phyloP scores from a whole-genome alignment of 2,797 vertebrate genomes.

The Chloroceryle inda region DNA sequence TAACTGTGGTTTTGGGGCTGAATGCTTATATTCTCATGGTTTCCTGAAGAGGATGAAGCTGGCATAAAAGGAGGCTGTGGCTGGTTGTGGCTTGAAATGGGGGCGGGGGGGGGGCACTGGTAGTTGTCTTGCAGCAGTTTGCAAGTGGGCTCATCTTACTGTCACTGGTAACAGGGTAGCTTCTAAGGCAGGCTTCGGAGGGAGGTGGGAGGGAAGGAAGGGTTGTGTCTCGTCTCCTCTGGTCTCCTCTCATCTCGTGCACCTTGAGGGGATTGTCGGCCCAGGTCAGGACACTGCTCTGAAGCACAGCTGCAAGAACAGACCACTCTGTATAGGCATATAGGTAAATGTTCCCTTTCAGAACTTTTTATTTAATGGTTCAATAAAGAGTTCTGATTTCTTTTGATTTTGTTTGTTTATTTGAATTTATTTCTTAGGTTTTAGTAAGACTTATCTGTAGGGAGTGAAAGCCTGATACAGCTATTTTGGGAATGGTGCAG shows the following conservation, averaged over 20 bases:
- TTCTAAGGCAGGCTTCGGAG: rapidly evolving
- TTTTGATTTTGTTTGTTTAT: background rate
- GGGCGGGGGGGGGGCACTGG: rapidly evolving
- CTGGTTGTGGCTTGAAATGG: background rate
- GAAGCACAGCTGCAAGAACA: too few species aligned
- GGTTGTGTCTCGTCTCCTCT: rapidly evolving
- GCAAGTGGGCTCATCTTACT: rapidly evolving
- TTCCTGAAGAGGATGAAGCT: too few species aligned
- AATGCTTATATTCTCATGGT: rapidly evolving
- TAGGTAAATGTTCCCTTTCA: background rate
- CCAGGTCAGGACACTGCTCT: rapidly evolving
- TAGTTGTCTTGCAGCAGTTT: too few species aligned
- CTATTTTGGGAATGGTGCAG: background rate
- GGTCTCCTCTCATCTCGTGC: too few species aligned
- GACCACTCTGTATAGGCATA: rapidly evolving
- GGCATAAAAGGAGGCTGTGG: rapidly evolving
- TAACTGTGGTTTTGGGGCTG: background rate
- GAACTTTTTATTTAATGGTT: background rate
- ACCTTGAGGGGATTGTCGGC: rapidly evolving
- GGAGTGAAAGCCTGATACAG: too few species aligned
- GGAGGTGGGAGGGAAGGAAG: too few species aligned
- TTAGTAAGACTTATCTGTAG: background rate
- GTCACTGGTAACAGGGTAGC: background rate
- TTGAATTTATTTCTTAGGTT: background rate
- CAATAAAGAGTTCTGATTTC: background rate